A percentile compares a stretch with the other conserved stretches of the same genome.
Evolutionary conservation across 2,113 vertebrate genomes (phyloP).

Genomic region (Hippocampus guttulatus): DNA sequence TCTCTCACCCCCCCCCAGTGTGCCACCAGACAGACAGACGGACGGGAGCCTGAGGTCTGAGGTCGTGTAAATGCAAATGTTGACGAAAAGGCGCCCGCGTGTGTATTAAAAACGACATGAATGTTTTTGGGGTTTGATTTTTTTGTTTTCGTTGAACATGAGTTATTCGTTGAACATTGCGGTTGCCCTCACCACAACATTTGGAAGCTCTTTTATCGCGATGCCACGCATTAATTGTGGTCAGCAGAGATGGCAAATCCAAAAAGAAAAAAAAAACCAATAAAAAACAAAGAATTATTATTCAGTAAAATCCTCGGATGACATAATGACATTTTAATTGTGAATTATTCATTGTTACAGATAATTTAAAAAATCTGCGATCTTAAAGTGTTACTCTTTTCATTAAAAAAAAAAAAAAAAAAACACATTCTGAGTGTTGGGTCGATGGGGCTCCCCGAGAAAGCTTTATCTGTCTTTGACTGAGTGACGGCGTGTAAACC

Average conservation of each 20-base stretch:
- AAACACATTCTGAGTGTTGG: not conserved
- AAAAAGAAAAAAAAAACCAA: not conserved
- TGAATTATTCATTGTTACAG: no score
- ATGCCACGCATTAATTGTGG: no score
- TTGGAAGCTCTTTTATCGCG: not conserved
- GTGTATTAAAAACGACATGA: not conserved
- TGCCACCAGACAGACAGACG: slow-evolving; percentile 40
- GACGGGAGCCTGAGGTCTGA: slow-evolving; percentile 29
- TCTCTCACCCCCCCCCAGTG: slow-evolving; percentile 43
- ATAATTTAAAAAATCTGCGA: no score
- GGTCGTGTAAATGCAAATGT: not conserved
- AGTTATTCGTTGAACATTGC: not conserved
- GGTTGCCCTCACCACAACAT: not conserved
- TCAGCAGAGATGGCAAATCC: not conserved
- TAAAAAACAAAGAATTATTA: no score
- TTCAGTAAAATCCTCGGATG: no score
- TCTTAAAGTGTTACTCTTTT: no score
- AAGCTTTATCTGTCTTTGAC: slow-evolving; percentile 37
- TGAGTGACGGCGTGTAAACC: slow-evolving; percentile 44
- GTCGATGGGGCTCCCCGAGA: not conserved
- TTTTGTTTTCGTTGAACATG: no score
- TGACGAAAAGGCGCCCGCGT: not conserved
- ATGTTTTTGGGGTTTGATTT: no score
- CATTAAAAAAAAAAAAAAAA: no score
- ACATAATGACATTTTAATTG: no score